Evolutionary conservation across 2,113 vertebrate genomes (phyloP).

Genomic region (Tupaia tana): DNA sequence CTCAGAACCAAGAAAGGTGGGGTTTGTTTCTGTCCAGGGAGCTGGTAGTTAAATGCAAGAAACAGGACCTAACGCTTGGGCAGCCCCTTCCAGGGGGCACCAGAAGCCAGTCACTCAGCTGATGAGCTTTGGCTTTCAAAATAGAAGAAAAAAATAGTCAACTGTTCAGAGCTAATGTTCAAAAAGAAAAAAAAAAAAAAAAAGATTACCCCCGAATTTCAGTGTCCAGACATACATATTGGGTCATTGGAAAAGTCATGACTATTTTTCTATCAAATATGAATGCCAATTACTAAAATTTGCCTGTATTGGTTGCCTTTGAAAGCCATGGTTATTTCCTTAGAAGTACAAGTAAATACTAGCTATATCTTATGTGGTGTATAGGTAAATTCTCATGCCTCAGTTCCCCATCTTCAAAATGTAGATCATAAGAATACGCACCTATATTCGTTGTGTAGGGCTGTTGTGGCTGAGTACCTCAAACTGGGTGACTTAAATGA

Average conservation of each 20-base stretch:
- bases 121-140: background rate
- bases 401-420: background rate
- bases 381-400: background rate
- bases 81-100: background rate
- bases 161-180: background rate
- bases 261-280: no score
- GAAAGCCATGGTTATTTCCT: conserved; percentile 6
- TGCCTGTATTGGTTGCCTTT: background rate
- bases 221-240: background rate
- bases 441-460: background rate
- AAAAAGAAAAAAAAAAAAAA: background rate
- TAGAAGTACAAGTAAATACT: background rate
- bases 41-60: background rate
- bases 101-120: background rate
- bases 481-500: background rate
- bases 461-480: background rate
- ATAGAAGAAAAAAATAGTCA: background rate
- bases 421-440: background rate
- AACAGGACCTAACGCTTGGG: background rate
- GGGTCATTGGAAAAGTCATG: no score
- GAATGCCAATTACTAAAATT: background rate
- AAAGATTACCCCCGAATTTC: background rate
- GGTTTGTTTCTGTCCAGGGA: conserved; percentile 43
- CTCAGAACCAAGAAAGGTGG: conserved; percentile 45
- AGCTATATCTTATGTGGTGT: background rate